These are phyloP conservation scores for Prunella fulvescens DNA, from an alignment of 2,113 vertebrate species.

Conservation along the genomic window DNA sequence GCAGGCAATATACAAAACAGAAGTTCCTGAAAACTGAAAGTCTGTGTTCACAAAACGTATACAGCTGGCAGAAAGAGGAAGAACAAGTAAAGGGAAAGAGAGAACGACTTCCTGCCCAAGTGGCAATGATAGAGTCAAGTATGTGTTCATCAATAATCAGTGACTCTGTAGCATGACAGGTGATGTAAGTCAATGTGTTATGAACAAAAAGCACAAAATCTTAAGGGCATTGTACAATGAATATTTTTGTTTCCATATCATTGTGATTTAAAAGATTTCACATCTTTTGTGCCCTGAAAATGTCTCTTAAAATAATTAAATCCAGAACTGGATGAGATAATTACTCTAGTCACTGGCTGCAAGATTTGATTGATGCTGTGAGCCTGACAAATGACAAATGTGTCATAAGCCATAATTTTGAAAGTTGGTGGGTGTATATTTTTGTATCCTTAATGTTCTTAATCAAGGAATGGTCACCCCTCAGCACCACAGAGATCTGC, in stretches of 20 bases:
- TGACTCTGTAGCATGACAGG: accelerated
- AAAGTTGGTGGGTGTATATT: background rate
- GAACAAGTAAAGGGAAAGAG: background rate
- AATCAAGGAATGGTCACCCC: background rate
- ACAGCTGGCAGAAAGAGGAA: background rate
- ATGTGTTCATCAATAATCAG: background rate
- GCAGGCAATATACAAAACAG: background rate
- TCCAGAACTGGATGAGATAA: background rate
- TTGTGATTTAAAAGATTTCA: conserved; percentile 22
- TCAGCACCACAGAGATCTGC: background rate
- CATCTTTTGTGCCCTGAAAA: conserved; percentile 20
- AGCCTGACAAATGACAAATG: background rate
- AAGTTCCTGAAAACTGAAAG: background rate
- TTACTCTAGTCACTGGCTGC: background rate
- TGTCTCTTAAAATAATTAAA: conserved; percentile 52
- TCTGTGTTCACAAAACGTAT: background rate
- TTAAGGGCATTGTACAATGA: background rate
- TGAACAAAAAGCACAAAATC: background rate
- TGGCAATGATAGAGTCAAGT: background rate
- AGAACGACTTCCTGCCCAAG: background rate
- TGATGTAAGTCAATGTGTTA: background rate
- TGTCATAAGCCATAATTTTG: background rate
- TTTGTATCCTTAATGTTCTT: background rate
- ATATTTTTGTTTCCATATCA: background rate
- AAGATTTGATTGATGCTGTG: conserved; percentile 4